Conservation (phyloP, 2,113 vertebrate species). For the Thryonomys swinderianus region DNA sequence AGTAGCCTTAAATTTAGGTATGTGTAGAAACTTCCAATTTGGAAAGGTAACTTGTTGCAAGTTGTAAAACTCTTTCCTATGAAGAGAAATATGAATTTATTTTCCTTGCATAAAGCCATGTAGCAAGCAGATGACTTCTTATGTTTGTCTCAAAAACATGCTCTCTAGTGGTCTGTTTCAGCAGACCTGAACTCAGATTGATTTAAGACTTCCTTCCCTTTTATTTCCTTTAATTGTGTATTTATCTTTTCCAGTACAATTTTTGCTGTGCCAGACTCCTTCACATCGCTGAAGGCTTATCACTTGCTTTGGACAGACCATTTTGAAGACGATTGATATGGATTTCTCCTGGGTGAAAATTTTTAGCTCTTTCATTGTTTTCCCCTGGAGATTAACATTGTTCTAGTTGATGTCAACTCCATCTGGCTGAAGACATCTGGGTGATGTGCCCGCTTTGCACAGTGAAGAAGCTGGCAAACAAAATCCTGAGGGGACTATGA, state of each 20-base stretch:
- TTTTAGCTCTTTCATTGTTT: conserved; percentile 2
- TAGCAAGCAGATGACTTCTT: not conserved
- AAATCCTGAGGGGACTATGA: not conserved
- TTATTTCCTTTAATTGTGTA: not conserved
- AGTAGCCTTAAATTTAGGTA: not conserved
- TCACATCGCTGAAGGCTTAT: not conserved
- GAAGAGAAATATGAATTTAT: not conserved
- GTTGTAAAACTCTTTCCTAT: not conserved
- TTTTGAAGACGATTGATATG: not conserved
- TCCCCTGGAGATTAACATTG: not conserved
- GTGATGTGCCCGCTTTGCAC: not conserved
- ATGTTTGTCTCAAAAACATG: not conserved
- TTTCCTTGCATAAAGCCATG: not conserved
- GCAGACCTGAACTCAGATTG: not conserved
- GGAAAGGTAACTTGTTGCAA: not conserved
- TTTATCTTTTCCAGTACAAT: not conserved
- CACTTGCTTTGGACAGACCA: not conserved
- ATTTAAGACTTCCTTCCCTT: not conserved
- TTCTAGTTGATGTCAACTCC: not conserved
- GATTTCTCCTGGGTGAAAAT: not conserved
- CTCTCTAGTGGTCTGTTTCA: not conserved
- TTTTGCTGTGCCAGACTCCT: not conserved
- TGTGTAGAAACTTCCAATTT: not conserved
- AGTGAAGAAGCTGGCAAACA: not conserved
- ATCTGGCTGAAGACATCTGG: not conserved